Percentiles rank a stretch among this genome's conserved stretches.
Conservation (phyloP, 2,113 vertebrate species). For the Nibea albiflora region DNA sequence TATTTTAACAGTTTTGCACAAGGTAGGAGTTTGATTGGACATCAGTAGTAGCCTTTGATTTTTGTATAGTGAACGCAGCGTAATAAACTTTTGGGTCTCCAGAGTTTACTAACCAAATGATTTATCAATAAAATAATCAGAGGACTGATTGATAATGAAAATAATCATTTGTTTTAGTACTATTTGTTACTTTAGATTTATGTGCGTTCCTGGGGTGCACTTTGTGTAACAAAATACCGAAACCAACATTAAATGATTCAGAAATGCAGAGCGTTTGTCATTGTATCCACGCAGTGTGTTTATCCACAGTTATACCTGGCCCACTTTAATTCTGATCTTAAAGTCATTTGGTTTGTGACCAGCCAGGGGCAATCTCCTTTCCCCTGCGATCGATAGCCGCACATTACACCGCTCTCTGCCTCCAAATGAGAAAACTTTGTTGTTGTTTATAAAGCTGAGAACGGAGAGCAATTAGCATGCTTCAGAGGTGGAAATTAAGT, state of each 20-base stretch:
- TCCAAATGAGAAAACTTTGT: slow-evolving; percentile 71
- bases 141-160: neutral
- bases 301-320: slow-evolving; percentile 9
- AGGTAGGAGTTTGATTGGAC: neutral
- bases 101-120: neutral
- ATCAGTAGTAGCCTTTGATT: too few relatives aligned
- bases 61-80: neutral
- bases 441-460: slow-evolving; percentile 44
- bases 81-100: neutral
- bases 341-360: slow-evolving; percentile 61
- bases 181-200: neutral
- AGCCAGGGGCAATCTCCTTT: slow-evolving; percentile 48
- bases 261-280: neutral
- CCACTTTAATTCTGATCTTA: slow-evolving; percentile 43
- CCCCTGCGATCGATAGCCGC: slow-evolving; percentile 55
- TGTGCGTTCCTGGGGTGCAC: neutral
- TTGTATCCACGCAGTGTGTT: slow-evolving; percentile 7
- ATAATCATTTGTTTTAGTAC: neutral
- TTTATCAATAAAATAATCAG: neutral
- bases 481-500: slow-evolving; percentile 69
- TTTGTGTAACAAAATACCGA: neutral
- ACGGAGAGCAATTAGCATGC: slow-evolving; percentile 58
- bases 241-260: neutral
- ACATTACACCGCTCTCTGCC: slow-evolving; percentile 43
- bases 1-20: neutral